Evolutionary conservation across 2,113 vertebrate genomes (phyloP).

Genomic region (Cephalopterus ornatus): DNA sequence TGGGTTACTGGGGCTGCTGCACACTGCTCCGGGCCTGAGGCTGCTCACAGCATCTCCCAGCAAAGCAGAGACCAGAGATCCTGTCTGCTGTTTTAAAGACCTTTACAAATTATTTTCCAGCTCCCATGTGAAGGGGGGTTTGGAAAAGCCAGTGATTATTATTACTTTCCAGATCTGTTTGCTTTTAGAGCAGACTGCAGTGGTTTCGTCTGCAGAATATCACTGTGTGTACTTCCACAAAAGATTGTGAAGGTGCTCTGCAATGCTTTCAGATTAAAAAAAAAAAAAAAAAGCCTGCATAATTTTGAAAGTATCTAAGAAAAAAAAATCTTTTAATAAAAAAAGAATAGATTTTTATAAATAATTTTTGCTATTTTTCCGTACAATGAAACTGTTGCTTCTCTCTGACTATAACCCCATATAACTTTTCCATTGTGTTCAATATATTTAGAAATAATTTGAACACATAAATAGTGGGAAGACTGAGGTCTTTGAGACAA

Average conservation of each 20-base stretch:
- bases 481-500: neutral
- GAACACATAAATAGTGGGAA: neutral
- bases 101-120: neutral
- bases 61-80: neutral
- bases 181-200: neutral
- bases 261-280: neutral
- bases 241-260: neutral
- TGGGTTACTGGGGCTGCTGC: neutral
- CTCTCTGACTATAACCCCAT: neutral
- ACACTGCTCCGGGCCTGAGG: neutral
- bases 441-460: neutral
- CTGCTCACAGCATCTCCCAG: neutral
- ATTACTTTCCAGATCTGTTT: neutral
- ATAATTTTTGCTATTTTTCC: neutral
- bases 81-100: neutral
- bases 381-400: neutral
- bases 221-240: neutral
- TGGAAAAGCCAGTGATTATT: neutral
- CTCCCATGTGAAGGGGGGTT: neutral
- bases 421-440: neutral
- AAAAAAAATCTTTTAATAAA: neutral
- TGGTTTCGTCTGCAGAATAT: neutral
- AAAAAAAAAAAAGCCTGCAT: neutral
- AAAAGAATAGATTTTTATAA: neutral
- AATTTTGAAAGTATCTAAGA: neutral